Evolutionary conservation across 2,113 vertebrate species (phyloP), one percentile per base, ranked within the genome.

Genomic region (Pluvialis apricaria): DNA sequence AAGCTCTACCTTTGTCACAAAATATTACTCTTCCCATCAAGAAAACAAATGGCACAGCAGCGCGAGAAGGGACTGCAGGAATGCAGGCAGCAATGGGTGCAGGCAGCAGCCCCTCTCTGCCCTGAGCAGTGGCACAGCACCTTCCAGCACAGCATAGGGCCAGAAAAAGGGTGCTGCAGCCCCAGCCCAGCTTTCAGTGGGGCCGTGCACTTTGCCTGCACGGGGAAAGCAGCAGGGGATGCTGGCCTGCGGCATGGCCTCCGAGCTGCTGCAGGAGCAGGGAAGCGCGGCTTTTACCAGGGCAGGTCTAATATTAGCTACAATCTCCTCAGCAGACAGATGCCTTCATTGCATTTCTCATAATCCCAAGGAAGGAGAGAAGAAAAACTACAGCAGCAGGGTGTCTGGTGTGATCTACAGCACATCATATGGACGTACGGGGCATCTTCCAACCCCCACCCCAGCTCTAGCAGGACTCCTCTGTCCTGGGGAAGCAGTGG

Each of bases 1-100:
- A 87, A 73, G 64, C 49, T 91, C 26, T 40, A 21, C 91, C 54
- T 84, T 90, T 51, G 95, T 76, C 96, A 88, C 65, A 96, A 86
- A 79, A 32, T 51, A 47, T 60, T 68, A 25, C 42, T 82, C 19
- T 94, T 91, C 47, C 65, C 65, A 8, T 69, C 29, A 70, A 51
- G 91, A 95, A 96, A 77, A 24, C 0, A 29, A 90, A 85, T 0
- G 2, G 11, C 0, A 3, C 21, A 71, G 68, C 87, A 94, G 26
- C 0, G 0, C 11, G 40, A 71, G 16, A 49, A 58, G 14, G 57
- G 49, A 29, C 29, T 1, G 20, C 0, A 1, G 40, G 38, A 45
- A 45, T 1, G 13, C 6, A 9, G 64, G 25, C 44, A 58, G 6
- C 1, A 4, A 34, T 10, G 51, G 51, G 44, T 15, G 29, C 32